Base-by-base conservation (phyloP, 1,140 invertebrate species). In the Drusus annulatus region DNA sequence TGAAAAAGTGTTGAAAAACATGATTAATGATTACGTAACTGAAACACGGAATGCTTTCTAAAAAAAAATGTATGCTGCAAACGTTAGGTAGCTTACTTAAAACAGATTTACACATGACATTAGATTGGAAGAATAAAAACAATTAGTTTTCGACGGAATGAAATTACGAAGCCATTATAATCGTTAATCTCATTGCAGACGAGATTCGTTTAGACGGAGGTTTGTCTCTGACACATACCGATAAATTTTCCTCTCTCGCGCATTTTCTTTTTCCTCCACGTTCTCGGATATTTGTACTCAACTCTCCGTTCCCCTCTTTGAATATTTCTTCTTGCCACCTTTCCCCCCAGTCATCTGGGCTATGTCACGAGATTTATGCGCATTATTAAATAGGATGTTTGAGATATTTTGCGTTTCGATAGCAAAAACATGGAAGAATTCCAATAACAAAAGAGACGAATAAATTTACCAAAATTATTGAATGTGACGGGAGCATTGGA, bases 111-210 rank as follows among this genome's bases (percentile, higher is more conserved):
- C n/a, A n/a, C n/a, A n/a, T n/a, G n/a, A n/a, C n/a, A n/a, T n/a
- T 0, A 45, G 10, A 45, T 13, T 45, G 36, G 10, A 45, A 13
- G 8, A 45, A 13, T 45, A 1, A 45, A 45, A 45, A 45, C 36
- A 45, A 45, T 45, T 45, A 45, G 13, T 45, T 60, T 19, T 60
- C 15, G 6, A 17, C 10, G 2, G 23, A 60, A 17, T 21, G 56
- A 23, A 23, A 60, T 21, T 60, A 7, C 23, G 17, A 60, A 60
- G 13, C 56, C 56, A 15, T 60, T 21, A 60, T 60, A 60, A 60
- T 60, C 17, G 56, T 60, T 60, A 60, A 60, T 19, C 56, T 19
- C 56, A 21, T 60, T 19, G 56, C 56, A 60, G 23, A 60, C 56
- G 56, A 19, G 17, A 60, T 60, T 60, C 23, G 7, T 60, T 60